These are phyloP conservation scores for Ceratitis capitata DNA, from an alignment of 1,140 invertebrate species.

Conservation along the genomic window DNA sequence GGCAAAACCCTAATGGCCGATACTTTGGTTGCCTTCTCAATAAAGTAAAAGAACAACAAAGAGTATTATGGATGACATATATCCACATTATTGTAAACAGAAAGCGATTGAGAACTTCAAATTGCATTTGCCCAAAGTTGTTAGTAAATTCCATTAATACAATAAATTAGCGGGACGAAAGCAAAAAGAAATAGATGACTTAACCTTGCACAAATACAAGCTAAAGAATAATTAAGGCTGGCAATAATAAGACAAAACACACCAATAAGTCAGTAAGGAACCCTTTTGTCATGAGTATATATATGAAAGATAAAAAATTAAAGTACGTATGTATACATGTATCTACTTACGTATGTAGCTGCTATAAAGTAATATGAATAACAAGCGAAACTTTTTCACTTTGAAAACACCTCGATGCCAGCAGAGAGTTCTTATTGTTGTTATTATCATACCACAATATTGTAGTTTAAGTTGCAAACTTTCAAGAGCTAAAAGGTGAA, in stretches of 20 bases:
- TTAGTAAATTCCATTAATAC: slow-evolving; percentile 19
- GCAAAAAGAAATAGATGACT: background rate
- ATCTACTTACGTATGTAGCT: background rate
- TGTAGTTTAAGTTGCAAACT: background rate
- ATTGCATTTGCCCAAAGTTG: slow-evolving; percentile 15
- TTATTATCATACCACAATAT: background rate
- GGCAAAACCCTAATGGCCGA: background rate
- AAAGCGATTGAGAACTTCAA: slow-evolving; percentile 10
- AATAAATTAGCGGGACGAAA: background rate
- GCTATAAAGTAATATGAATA: background rate
- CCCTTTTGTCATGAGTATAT: background rate
- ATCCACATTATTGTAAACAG: background rate
- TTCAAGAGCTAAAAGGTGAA: background rate
- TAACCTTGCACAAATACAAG: background rate
- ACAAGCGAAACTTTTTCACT: slow-evolving; percentile 7
- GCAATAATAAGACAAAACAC: background rate
- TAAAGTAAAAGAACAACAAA: no score
- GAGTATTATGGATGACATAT: no score
- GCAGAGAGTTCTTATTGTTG: background rate
- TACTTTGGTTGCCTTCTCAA: background rate
- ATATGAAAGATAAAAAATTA: background rate
- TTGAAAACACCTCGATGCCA: background rate
- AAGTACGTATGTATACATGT: no score
- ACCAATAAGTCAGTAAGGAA: background rate
- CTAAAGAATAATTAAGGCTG: background rate